Conservation (phyloP, 2,113 vertebrate species). For the Aplodontia rufa region DNA sequence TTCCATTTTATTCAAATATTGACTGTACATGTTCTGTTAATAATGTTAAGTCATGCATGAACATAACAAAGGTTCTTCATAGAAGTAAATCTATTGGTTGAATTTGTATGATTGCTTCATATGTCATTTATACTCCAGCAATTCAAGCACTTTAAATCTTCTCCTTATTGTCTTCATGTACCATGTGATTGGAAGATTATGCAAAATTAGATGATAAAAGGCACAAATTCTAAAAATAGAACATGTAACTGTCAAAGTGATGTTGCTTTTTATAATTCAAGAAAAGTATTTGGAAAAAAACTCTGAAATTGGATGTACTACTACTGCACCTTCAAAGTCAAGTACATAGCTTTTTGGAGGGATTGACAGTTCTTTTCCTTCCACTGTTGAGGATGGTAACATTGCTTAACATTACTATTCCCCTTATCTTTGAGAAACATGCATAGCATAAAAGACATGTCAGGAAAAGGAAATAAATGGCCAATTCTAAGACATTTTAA, state of each 20-base stretch:
- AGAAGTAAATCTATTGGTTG: slow-evolving; percentile 72
- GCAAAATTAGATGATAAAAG: slow-evolving; percentile 68
- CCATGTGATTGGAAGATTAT: slow-evolving; percentile 69
- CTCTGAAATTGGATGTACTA: neutral
- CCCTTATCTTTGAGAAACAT: slow-evolving; percentile 67
- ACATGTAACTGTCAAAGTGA: slow-evolving; percentile 55
- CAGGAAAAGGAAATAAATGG: slow-evolving; percentile 49
- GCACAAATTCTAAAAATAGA: slow-evolving; percentile 37
- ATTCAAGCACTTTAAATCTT: slow-evolving; percentile 68
- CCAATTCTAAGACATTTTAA: slow-evolving; percentile 35
- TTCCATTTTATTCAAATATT: slow-evolving; percentile 55
- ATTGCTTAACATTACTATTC: neutral
- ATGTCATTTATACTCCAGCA: slow-evolving; percentile 55
- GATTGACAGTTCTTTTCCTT: slow-evolving; percentile 48
- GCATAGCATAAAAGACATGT: slow-evolving; percentile 57
- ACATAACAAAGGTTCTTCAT: neutral
- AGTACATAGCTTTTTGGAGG: slow-evolving; percentile 10
- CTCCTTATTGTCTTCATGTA: slow-evolving; percentile 46
- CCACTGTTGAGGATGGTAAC: neutral
- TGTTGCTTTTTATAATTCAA: slow-evolving; percentile 63
- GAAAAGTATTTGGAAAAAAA: slow-evolving; percentile 30
- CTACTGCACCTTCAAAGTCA: slow-evolving; percentile 11
- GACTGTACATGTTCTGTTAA: neutral
- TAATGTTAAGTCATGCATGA: slow-evolving; percentile 18
- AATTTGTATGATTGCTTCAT: slow-evolving; percentile 69